A percentile compares a stretch with the other conserved stretches of the same genome.
Conservation (phyloP, 2,113 vertebrate species). For the Zeus faber region DNA sequence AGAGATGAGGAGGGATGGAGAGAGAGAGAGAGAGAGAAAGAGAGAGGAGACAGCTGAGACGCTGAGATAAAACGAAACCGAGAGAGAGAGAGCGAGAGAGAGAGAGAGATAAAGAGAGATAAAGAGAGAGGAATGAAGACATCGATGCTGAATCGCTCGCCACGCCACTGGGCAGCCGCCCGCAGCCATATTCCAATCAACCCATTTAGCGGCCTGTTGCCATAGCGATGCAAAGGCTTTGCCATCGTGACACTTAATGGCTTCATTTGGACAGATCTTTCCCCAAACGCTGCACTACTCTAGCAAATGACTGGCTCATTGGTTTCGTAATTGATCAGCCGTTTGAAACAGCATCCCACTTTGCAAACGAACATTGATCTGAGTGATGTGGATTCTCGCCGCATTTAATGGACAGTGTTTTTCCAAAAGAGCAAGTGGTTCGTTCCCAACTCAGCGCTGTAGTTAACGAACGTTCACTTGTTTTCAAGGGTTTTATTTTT, state of each 20-base stretch:
- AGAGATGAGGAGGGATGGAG: not conserved
- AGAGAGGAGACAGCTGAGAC: conserved; percentile 1
- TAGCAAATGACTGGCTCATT: conserved; percentile 17
- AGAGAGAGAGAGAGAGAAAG: not conserved
- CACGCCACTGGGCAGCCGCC: conserved; percentile 22
- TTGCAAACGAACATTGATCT: conserved; percentile 16
- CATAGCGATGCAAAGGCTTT: conserved; percentile 37
- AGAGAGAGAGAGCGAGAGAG: conserved; percentile 1
- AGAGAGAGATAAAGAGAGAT: conserved; percentile 5
- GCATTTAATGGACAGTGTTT: not conserved
- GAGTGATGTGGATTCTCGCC: conserved; percentile 1
- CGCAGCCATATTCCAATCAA: conserved; percentile 11
- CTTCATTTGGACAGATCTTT: conserved; percentile 48
- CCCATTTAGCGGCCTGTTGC: conserved; percentile 32
- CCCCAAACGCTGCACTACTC: conserved; percentile 22
- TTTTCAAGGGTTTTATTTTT: no score
- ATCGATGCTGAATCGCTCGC: conserved; percentile 28
- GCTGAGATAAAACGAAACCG: not conserved
- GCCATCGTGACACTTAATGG: conserved; percentile 27
- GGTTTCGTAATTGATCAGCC: conserved; percentile 40
- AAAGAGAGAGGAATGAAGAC: conserved; percentile 33
- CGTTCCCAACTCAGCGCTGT: no score
- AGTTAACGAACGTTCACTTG: no score
- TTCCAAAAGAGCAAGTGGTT: not conserved
- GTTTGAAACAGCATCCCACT: conserved; percentile 25